These are phyloP conservation scores for Parelbella ahira DNA, from an alignment of 2,888 invertebrate genomes.

Conservation along the genomic window DNA sequence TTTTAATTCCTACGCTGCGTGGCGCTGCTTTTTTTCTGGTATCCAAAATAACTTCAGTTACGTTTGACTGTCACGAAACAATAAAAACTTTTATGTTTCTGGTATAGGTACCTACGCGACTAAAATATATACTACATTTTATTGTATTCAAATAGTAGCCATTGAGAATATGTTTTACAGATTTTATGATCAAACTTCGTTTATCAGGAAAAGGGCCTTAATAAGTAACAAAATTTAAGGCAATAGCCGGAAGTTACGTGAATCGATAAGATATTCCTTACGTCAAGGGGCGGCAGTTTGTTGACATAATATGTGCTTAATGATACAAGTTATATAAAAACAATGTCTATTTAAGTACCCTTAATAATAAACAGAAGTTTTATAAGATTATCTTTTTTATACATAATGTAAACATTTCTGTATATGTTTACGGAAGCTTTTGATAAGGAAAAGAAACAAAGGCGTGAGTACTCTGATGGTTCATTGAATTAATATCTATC, in stretches of 20 bases:
- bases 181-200: no score
- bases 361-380: conserved; percentile 4
- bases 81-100: no score
- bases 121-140: no score
- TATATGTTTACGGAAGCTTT: conserved; percentile 24
- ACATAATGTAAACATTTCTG: conserved; percentile 4
- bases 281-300: conserved; percentile 2
- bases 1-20: conserved; percentile 2
- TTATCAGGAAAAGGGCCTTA: no score
- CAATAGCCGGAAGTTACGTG: no score
- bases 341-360: conserved; percentile 1
- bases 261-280: conserved; percentile 3
- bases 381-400: conserved; percentile 12
- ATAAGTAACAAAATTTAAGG: no score
- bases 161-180: no score
- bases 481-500: conserved; percentile 18
- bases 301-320: conserved; percentile 6
- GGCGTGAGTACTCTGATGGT: conserved; percentile 4
- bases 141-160: no score
- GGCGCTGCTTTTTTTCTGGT: conserved; percentile 5
- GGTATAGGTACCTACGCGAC: no score
- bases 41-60: conserved; percentile 7
- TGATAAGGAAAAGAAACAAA: conserved; percentile 19
- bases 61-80: conserved; percentile 1
- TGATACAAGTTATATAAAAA: neutral